These are phyloP conservation scores for Saguinus imperator DNA, from an alignment of 2,113 vertebrate genomes.

Conservation along the genomic window DNA sequence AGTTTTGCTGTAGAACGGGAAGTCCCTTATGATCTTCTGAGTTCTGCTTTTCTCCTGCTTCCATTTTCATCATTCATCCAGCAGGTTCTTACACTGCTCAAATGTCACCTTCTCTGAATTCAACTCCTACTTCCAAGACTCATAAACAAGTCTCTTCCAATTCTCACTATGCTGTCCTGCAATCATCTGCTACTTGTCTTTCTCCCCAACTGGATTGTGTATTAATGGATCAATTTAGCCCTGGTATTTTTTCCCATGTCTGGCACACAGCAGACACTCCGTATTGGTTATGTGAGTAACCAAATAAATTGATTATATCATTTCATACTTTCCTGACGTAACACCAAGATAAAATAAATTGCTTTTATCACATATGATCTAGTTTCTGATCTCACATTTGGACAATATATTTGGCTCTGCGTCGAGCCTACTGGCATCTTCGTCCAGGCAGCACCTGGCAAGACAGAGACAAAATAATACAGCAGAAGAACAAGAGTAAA, in stretches of 20 bases:
- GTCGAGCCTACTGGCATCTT: neutral
- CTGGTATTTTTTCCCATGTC: neutral
- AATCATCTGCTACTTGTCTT: fast-evolving
- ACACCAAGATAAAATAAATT: no score
- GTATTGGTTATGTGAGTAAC: neutral
- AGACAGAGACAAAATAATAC: neutral
- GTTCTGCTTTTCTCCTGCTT: neutral
- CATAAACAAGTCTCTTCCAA: no score
- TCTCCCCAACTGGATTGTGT: neutral
- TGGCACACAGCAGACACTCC: fast-evolving
- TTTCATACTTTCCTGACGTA: no score
- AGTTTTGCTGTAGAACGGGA: fast-evolving
- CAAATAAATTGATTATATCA: neutral
- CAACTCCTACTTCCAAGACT: no score
- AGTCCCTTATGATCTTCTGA: fast-evolving
- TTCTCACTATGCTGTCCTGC: fast-evolving
- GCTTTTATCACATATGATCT: neutral
- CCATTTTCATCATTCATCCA: fast-evolving
- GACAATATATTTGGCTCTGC: neutral
- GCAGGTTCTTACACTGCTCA: neutral
- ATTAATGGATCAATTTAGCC: fast-evolving
- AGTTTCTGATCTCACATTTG: neutral
- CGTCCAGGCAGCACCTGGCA: neutral
- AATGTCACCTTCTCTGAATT: neutral
- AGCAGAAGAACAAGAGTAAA: neutral